phyloP scores from a whole-genome alignment of 2,797 vertebrate species.

The Rhincodon typus region DNA sequence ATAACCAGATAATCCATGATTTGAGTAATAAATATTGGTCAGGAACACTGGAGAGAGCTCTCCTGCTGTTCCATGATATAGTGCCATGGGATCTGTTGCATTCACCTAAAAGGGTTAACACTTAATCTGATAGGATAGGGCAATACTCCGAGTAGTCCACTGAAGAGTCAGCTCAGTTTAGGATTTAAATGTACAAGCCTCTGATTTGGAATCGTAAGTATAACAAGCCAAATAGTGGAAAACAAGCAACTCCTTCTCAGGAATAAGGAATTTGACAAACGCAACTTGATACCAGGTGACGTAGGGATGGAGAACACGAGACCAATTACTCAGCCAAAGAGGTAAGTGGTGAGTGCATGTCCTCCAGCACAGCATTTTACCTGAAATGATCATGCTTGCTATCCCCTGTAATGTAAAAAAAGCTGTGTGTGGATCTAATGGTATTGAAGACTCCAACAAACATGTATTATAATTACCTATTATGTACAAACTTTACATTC shows the following conservation, averaged over 20 bases:
- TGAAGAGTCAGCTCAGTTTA: neutral
- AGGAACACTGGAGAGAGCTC: too few species aligned
- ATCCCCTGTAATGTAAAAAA: too few species aligned
- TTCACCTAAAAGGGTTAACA: neutral
- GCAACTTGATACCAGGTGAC: neutral
- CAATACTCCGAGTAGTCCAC: neutral
- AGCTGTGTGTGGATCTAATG: too few species aligned
- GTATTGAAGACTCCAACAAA: too few species aligned
- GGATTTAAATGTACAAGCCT: neutral
- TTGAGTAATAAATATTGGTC: too few species aligned
- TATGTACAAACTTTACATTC: too few species aligned
- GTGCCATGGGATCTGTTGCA: neutral
- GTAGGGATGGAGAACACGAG: neutral
- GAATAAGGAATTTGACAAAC: neutral
- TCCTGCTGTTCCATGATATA: neutral
- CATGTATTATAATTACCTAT: too few species aligned
- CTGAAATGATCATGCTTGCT: too few species aligned
- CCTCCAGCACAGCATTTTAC: too few species aligned
- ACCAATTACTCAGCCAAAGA: neutral
- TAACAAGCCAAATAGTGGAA: neutral
- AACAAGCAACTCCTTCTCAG: neutral
- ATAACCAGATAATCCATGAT: too few species aligned
- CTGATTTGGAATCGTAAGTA: neutral
- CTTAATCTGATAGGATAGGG: neutral
- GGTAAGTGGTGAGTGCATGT: neutral